Evolutionary conservation across 1,140 invertebrate species (phyloP).

Genomic region (Telenomus remus): DNA sequence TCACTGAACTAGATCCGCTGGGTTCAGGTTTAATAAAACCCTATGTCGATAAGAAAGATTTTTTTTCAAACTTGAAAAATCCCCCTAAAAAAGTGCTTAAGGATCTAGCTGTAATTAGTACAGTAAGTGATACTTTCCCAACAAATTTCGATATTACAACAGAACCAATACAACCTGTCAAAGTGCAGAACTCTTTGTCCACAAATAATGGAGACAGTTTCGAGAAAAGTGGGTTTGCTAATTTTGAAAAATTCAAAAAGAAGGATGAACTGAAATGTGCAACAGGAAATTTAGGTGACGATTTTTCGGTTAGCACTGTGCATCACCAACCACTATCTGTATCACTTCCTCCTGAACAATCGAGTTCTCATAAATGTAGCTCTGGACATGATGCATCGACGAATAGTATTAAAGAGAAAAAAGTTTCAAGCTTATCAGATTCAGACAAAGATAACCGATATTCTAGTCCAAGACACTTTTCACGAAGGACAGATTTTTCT

Average conservation of each 20-base stretch:
- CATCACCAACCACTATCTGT: conserved; percentile 81
- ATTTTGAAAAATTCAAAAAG: conserved; percentile 72
- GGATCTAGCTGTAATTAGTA: conserved; percentile 80
- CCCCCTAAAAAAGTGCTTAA: conserved; percentile 92
- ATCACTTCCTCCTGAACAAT: conserved; percentile 80
- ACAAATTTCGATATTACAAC: conserved; percentile 66
- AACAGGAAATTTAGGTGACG: conserved; percentile 54
- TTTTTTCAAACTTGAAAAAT: conserved; percentile 95
- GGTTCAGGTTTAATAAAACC: conserved; percentile 92
- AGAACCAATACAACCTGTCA: conserved; percentile 63
- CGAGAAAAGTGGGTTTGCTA: conserved; percentile 69
- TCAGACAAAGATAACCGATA: conserved; percentile 61
- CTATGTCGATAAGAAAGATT: conserved; percentile 95
- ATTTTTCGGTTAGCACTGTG: conserved; percentile 48
- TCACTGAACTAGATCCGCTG: conserved; percentile 93
- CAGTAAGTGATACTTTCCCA: conserved; percentile 66
- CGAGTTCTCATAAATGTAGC: conserved; percentile 44
- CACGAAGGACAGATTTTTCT: conserved; percentile 64
- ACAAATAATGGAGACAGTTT: conserved; percentile 56
- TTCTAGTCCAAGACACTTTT: conserved; percentile 71
- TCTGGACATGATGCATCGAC: conserved; percentile 27
- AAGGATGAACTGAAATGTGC: conserved; percentile 55
- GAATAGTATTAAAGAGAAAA: conserved; percentile 34
- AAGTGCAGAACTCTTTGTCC: conserved; percentile 38
- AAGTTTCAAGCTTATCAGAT: conserved; percentile 36